Evolutionary conservation across 2,797 vertebrate species (phyloP), one percentile per base, ranked within the genome.

Genomic region (Poeciliopsis turneri): DNA sequence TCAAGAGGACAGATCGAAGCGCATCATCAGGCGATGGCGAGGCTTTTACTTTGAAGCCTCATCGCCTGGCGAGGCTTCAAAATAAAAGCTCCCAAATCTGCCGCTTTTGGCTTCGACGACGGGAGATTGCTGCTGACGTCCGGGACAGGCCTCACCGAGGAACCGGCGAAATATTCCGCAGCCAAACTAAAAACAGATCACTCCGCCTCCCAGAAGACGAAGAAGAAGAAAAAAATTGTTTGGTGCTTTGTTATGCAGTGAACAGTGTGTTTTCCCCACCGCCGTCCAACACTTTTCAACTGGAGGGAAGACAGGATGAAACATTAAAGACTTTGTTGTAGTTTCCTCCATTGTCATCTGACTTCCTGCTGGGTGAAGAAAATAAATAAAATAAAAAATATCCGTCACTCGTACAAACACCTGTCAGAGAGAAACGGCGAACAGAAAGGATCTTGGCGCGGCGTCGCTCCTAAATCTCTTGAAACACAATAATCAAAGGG

Each of bases 351-450:
- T 41, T 45, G 28, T 46, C 41, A 45, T 20, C 53, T 55, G 72
- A 23, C 53, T 72, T 33, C n/a, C 13, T 36, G 41, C 13, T 12
- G 46, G 33, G 61, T 23, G 7, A 59, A 23, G 16, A 28, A 20
- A 51, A 20, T 13, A 46, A 45, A 45, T 13, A 11, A 43, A 12
- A 43, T 43, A 47, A 20, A 20, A 49, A 49, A 33, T 0, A 36
- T 66, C 6, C 7, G 18, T 66, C 61, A 64, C 30, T 3, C 6
- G 7, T 36, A 36, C 61, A 66, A 66, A 43, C 75, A 28, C 45
- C 55, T 74, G 72, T 72, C 75, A 80, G 43, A 53, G 45, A 70
- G 74, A 70, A 53, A 55, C 33, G 71, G 36, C 71, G 41, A 69
- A 41, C 30, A 4, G 0, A 71, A 74, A 41, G 25, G 39, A 73